phyloP scores from a whole-genome alignment of 2,888 invertebrate genomes.

The Neelides folsomi region DNA sequence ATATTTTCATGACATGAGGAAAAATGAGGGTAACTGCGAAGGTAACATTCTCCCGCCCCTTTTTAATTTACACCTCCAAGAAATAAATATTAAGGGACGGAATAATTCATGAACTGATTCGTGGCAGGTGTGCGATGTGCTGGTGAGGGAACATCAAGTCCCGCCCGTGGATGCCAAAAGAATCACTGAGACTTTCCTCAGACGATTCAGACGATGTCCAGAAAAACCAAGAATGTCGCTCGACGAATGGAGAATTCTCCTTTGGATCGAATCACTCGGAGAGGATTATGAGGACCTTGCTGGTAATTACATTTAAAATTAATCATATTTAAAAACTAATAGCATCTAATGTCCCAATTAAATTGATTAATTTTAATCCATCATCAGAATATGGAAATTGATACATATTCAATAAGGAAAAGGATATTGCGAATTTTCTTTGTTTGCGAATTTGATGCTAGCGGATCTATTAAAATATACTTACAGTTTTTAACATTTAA shows the following conservation, averaged over 20 bases:
- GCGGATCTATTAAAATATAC: no score
- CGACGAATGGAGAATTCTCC: conserved; percentile 60
- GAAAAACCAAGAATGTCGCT: conserved; percentile 59
- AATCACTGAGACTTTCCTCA: conserved; percentile 55
- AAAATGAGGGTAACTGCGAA: conserved; percentile 16
- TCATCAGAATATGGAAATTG: no score
- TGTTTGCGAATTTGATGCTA: no score
- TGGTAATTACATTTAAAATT: conserved; percentile 41
- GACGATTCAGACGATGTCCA: conserved; percentile 64
- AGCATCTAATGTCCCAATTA: no score
- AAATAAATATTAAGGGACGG: no score
- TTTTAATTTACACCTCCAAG: no score
- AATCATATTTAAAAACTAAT: no score
- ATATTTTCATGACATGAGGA: conserved; percentile 1
- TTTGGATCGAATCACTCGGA: conserved; percentile 67
- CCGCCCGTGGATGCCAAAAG: conserved; percentile 50
- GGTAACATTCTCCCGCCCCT: conserved; percentile 7
- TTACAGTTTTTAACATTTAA: background rate
- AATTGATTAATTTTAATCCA: no score
- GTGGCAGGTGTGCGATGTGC: conserved; percentile 44
- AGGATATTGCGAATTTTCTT: no score
- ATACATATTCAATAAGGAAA: no score
- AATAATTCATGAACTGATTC: conserved; percentile 9
- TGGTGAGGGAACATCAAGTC: conserved; percentile 52
- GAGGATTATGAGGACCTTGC: conserved; percentile 57